Evolutionary conservation across 2,888 invertebrate species (phyloP), one percentile per base, ranked within the genome.

Genomic region (Tribolium freemani): DNA sequence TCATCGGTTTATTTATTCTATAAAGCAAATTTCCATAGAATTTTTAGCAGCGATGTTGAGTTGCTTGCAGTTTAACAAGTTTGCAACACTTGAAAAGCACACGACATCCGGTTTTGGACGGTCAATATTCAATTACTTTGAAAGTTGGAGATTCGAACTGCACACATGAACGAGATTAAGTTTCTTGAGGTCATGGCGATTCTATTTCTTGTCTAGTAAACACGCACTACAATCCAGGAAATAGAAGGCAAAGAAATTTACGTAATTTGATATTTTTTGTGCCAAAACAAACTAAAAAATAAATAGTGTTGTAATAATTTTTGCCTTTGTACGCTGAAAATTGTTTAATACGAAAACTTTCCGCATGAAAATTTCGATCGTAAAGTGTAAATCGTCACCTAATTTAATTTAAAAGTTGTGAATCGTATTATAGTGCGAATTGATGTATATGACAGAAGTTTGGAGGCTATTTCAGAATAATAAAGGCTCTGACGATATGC

Each of bases 81-180:
- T 48, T 16, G 46, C 10, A 48, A 58, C 50, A 20, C 30, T 58
- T 30, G 16, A 31, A 50, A 46, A 30, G 16, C 11, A 20, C 48
- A 11, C 21, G 63, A 48, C 61, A 51, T 21, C 51, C 63, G 11
- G 13, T 31, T 13, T 53, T 11, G 50, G 38, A 50, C 21, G 57
- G 57, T 68, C 68, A 51, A 50, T 58, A 68, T 51, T 44, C 58
- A 58, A 68, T 68, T 68, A 68, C 68, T 31, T 3, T 30, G n/a
- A 68, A 57, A 68, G 31, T 68, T 68, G 10, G 9, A 48, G 51
- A 38, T 26, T 68, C 61, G 30, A 61, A 61, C 48, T 61, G 60
- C 13, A 26, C 2, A 61, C 63, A 50, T 46, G 13, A 31, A 31
- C 11, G 30, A 63, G 50, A 63, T 63, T 63, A 63, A 63, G 38